Percentiles rank a stretch among this genome's conserved stretches.
phyloP scores from a whole-genome alignment of 2,797 vertebrate genomes.

The Prionace glauca region DNA sequence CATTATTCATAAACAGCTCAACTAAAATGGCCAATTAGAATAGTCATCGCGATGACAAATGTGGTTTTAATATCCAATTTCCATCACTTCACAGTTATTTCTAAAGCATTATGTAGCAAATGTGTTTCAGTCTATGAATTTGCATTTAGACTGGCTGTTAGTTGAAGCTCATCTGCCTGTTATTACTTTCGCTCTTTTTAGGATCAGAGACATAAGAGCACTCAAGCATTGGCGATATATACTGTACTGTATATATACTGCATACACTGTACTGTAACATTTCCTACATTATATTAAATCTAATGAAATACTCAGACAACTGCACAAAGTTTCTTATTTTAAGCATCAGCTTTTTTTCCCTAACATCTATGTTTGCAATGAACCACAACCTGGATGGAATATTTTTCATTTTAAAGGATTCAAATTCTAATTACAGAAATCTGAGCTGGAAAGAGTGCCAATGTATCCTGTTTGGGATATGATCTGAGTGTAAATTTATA shows the following conservation, averaged over 20 bases:
- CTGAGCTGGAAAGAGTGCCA: background rate
- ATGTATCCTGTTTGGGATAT: background rate
- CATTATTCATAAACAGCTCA: background rate
- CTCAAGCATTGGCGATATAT: background rate
- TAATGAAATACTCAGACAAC: background rate
- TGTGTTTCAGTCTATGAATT: constrained; percentile 1
- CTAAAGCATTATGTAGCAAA: background rate
- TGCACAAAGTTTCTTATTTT: background rate
- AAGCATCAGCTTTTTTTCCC: too few relatives aligned
- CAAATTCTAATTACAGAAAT: background rate
- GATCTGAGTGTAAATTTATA: background rate
- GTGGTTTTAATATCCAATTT: background rate
- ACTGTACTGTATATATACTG: too few relatives aligned
- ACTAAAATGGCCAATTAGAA: background rate
- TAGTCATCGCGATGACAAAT: background rate
- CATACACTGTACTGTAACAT: background rate
- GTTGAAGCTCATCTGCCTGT: background rate
- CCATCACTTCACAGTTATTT: background rate
- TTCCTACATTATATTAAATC: background rate
- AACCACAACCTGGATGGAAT: background rate
- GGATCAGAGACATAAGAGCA: background rate
- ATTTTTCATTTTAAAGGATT: background rate
- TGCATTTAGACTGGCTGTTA: constrained; percentile 17
- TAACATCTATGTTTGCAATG: background rate
- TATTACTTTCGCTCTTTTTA: background rate